Evolutionary conservation across 1,140 invertebrate genomes (phyloP).

Genomic region (Rhopalosiphum maidis): DNA sequence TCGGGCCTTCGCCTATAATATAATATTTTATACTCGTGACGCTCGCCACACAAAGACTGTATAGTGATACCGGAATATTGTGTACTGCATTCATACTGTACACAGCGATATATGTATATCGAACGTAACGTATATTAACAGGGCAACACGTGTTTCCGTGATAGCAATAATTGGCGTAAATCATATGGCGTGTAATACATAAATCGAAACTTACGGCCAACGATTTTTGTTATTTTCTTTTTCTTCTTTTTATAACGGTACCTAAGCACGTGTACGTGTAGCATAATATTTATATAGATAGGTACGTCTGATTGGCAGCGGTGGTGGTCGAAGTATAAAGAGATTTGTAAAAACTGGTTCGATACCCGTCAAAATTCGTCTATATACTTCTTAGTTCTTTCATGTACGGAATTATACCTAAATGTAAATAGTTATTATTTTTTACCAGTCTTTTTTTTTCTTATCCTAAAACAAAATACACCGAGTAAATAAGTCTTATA

Average conservation of each 20-base stretch:
- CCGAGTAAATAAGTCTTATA: not conserved
- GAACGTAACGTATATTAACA: not conserved
- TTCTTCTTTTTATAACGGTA: not conserved
- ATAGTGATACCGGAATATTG: not conserved
- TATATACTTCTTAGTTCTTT: not conserved
- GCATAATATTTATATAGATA: not conserved
- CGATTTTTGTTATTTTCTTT: not conserved
- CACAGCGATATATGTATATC: not conserved
- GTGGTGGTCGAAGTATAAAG: not conserved
- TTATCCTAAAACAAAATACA: not conserved
- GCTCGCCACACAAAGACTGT: not conserved
- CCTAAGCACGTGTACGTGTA: not conserved
- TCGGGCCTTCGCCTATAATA: not conserved
- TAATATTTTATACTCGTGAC: not conserved
- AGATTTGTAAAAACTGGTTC: slow-evolving; percentile 24
- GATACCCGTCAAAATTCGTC: slow-evolving; percentile 20
- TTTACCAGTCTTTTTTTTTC: not conserved
- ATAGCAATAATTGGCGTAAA: slow-evolving; percentile 13
- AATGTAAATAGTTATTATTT: not conserved
- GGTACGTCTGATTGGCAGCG: not conserved
- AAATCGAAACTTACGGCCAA: not conserved
- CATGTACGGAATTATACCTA: not conserved
- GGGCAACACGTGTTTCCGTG: not conserved
- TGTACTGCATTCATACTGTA: not conserved
- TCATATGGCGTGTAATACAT: not conserved